Base-by-base conservation (phyloP, 2,888 invertebrate genomes). In the Melanostoma scalare region DNA sequence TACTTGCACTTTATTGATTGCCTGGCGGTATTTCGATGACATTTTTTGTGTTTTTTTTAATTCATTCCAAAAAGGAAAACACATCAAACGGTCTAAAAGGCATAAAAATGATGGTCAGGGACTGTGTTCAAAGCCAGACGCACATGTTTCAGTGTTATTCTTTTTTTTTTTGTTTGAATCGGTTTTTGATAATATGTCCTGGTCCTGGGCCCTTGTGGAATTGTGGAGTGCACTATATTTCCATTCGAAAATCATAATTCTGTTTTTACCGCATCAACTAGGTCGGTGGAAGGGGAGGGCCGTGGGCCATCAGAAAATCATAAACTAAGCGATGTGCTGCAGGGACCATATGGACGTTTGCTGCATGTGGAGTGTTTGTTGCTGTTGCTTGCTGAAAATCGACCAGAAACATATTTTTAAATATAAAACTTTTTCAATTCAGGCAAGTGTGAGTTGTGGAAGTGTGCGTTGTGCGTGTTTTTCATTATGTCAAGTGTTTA, bases 171-270 rank as follows among this genome's bases (percentile, higher is more conserved):
- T 38, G 38, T 44, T 40, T 6, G n/a, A 50, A 56, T 2, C 30
- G 20, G 36, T 20, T 20, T 20, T 20, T 20, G 20, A 20, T 1
- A 31, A 9, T 35, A 30, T 50, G n/a, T 8, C 35, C 40, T 8
- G 1, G 30, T 4, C 3, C 4, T 38, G 20, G 20, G 20, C 20
- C 20, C 20, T 20, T 20, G 36, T 35, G 40, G 33, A 60, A 63
- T 63, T 36, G n/a, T 38, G 50, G 38, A 63, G 65, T 50, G 58
- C 65, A 74, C 53, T 74, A 48, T 58, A 61, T 53, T 58, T 40
- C 33, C 36, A 10, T 73, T 73, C 3, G 53, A 67, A 68, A 79
- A 74, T 56, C 61, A 74, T 74, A 79, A 69, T 73, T 78, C 31
- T 38, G 48, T 52, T 56, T 72, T 53, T 46, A n/a, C 20, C 36